phyloP scores from a whole-genome alignment of 2,797 vertebrate genomes.

The Enteromius fasciolatus region DNA sequence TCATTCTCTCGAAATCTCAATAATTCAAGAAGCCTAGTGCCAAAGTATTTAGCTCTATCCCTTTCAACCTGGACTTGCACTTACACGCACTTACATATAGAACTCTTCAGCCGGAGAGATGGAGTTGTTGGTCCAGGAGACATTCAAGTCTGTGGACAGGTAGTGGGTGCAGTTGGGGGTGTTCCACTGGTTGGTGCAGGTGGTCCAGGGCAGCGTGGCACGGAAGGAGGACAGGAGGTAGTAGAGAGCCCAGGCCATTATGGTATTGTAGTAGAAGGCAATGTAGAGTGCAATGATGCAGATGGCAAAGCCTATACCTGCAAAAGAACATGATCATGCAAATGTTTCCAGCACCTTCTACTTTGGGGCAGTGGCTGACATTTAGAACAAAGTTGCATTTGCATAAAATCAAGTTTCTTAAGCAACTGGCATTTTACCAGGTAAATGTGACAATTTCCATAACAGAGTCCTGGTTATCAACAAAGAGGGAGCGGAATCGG shows the following conservation, averaged over 20 bases:
- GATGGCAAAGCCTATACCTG: constrained; percentile 97
- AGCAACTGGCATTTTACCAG: constrained; percentile 75
- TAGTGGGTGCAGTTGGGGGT: constrained; percentile 91
- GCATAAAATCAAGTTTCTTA: constrained; percentile 67
- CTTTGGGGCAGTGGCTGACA: constrained; percentile 67
- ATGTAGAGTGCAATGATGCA: constrained; percentile 95
- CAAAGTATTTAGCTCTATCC: not conserved
- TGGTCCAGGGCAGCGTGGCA: constrained; percentile 90
- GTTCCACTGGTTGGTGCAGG: constrained; percentile 93
- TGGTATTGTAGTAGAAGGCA: constrained; percentile 99
- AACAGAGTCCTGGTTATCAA: constrained; percentile 69
- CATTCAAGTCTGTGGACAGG: constrained; percentile 84
- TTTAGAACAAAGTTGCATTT: constrained; percentile 67
- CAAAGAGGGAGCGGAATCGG: constrained; percentile 56
- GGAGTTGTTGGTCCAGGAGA: constrained; percentile 88
- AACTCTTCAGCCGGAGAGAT: constrained; percentile 97
- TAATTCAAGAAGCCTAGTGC: not conserved
- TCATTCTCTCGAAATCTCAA: not conserved
- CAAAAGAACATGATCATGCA: not conserved
- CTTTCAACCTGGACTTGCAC: constrained; percentile 34
- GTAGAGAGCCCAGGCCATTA: constrained; percentile 98
- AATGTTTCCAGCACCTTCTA: constrained; percentile 61
- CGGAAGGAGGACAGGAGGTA: constrained; percentile 94
- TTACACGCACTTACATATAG: constrained; percentile 88
- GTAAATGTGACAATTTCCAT: constrained; percentile 85